Evolutionary conservation across 1,140 invertebrate genomes (phyloP), one percentile per base, ranked within the genome.

Genomic region (Latrodectus geometricus): DNA sequence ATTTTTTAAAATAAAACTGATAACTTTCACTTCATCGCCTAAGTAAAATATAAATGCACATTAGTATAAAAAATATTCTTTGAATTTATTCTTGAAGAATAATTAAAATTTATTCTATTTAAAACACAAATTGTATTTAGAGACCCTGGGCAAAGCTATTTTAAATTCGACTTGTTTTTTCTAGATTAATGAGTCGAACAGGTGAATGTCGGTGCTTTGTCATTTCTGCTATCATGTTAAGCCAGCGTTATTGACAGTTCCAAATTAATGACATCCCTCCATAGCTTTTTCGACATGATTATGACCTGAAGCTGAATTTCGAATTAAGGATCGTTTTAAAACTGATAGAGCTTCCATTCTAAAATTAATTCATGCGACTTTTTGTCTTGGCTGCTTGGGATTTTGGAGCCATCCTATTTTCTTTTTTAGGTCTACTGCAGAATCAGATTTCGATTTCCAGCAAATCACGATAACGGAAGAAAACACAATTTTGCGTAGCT

Each of bases 211-310:
- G n/a, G n/a, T 56, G 35, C n/a, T 76, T n/a, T 50, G n/a, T 48
- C 50, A 14, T 69, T 17, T 14, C 54, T 21, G 66, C 75, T 69
- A 85, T 23, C 49, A 56, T 72, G 21, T 78, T 35, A 48, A 86
- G 74, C 20, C 65, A 49, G 14, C 14, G 12, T 15, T 86, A 78
- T 86, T 77, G 83, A 78, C 75, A 86, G 70, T 35, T 72, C 72
- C 23, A 78, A 77, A 86, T 78, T 77, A 86, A 86, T 78, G 66
- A 65, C 9, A n/a, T 61, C 23, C 15, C 21, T 12, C 11, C 54
- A 35, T 5, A n/a, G 49, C 14, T 48, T 75, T 21, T 50, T 12
- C 23, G 9, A 35, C 9, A 35, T 35, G 17, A 35, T 48, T 35
- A 23, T 23, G 14, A 48, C 20, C 1, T 48, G 20, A 35, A 35